Conservation (phyloP, 1,140 invertebrate genomes). For the Drosophila novamexicana region DNA sequence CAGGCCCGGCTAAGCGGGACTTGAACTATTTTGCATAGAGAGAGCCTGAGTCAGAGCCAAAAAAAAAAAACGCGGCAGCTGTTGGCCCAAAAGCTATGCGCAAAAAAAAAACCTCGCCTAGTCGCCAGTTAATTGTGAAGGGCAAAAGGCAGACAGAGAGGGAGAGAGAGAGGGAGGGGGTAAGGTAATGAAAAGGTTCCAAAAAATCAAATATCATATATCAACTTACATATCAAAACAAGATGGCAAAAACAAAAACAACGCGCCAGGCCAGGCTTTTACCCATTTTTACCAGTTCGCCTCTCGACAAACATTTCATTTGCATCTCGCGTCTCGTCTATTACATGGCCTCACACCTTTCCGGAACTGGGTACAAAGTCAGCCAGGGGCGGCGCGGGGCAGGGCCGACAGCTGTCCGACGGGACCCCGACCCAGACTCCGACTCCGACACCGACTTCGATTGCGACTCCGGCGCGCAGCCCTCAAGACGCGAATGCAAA, state of each 20-base stretch:
- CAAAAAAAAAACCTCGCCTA: neutral
- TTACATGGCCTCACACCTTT: constrained; percentile 78
- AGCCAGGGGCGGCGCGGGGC: constrained; percentile 7
- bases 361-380: constrained; percentile 4
- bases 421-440: neutral
- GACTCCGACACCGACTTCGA: neutral
- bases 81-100: constrained; percentile 46
- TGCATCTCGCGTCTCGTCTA: constrained; percentile 34
- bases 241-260: constrained; percentile 70
- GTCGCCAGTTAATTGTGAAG: neutral
- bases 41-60: neutral
- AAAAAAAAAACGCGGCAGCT: constrained; percentile 40
- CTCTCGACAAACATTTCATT: constrained; percentile 17
- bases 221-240: constrained; percentile 82
- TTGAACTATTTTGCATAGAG: constrained; percentile 59
- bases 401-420: constrained; percentile 52
- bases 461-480: neutral
- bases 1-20: constrained; percentile 25
- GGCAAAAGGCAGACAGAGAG: neutral
- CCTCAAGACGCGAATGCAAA: constrained; percentile 57
- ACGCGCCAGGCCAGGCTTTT: neutral
- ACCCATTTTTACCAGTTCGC: neutral
- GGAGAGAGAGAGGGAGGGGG: constrained; percentile 10
- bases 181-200: neutral
- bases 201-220: constrained; percentile 81